A percentile compares a stretch with the other conserved stretches of the same genome.
These are phyloP conservation scores for Achlya flavicornis DNA, from an alignment of 2,888 invertebrate species.

Conservation along the genomic window DNA sequence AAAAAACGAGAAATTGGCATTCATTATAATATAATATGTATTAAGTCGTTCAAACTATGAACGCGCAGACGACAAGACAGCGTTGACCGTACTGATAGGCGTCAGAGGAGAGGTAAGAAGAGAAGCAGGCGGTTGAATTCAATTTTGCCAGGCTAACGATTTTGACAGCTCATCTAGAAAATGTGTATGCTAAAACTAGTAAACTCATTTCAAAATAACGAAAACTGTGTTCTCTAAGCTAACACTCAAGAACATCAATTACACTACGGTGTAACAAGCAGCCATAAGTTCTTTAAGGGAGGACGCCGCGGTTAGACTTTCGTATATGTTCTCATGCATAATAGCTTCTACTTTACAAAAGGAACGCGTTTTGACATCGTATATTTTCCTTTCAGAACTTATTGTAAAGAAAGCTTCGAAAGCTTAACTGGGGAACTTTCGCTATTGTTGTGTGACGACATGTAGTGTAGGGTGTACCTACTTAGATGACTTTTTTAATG, in stretches of 20 bases:
- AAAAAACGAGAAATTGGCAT: too few relatives aligned
- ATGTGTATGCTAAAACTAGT: too few relatives aligned
- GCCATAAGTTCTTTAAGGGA: constrained; percentile 31
- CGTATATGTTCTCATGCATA: constrained; percentile 55
- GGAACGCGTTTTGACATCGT: constrained; percentile 34
- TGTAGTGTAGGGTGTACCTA: too few relatives aligned
- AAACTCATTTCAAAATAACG: neutral
- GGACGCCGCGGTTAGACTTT: constrained; percentile 44
- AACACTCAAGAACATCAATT: constrained; percentile 7
- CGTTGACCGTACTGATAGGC: too few relatives aligned
- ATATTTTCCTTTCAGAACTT: constrained; percentile 32
- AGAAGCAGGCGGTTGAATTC: too few relatives aligned
- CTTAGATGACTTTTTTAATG: neutral
- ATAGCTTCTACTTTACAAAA: constrained; percentile 57
- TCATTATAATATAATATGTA: too few relatives aligned
- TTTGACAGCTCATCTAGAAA: too few relatives aligned
- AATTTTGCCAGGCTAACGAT: too few relatives aligned
- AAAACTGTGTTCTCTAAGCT: neutral
- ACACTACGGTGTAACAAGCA: constrained; percentile 42
- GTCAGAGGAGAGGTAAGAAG: too few relatives aligned
- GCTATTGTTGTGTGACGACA: neutral
- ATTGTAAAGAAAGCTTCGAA: constrained; percentile 35
- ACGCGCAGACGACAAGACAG: too few relatives aligned
- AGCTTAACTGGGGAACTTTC: constrained; percentile 15
- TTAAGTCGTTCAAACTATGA: too few relatives aligned